Evolutionary conservation across 1,140 invertebrate species (phyloP).

Genomic region (Triops longicaudatus): DNA sequence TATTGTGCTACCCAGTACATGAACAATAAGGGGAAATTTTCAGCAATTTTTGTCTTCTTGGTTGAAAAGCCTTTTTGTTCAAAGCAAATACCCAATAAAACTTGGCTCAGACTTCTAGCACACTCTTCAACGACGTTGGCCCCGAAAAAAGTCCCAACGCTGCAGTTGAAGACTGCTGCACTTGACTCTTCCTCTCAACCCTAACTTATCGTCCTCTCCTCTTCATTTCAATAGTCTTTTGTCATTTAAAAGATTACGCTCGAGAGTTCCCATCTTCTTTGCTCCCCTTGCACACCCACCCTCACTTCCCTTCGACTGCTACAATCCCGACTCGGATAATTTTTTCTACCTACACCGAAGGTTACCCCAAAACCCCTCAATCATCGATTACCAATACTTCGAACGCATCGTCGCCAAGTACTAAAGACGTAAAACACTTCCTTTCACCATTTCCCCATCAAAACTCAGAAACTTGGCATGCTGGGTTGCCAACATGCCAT

Average conservation of each 20-base stretch:
- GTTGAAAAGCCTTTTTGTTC: no score
- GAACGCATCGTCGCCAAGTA: background rate
- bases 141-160: background rate
- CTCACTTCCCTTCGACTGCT: no score
- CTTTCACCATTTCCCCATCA: background rate
- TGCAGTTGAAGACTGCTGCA: background rate
- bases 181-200: background rate
- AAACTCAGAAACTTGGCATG: no score
- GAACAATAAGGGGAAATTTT: no score
- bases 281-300: no score
- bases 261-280: no score
- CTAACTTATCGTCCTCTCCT: background rate
- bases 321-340: no score
- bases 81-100: no score
- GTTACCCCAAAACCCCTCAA: background rate
- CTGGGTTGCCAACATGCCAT: background rate
- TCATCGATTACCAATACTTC: conserved; percentile 8
- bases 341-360: background rate
- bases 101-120: no score
- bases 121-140: no score
- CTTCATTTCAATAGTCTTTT: conserved; percentile 11
- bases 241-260: background rate
- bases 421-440: conserved; percentile 5
- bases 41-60: no score
- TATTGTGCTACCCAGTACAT: no score